A percentile compares a stretch with the other conserved stretches of the same genome.
These are phyloP conservation scores for Listronotus oregonensis DNA, from an alignment of 1,140 invertebrate genomes.

Conservation along the genomic window DNA sequence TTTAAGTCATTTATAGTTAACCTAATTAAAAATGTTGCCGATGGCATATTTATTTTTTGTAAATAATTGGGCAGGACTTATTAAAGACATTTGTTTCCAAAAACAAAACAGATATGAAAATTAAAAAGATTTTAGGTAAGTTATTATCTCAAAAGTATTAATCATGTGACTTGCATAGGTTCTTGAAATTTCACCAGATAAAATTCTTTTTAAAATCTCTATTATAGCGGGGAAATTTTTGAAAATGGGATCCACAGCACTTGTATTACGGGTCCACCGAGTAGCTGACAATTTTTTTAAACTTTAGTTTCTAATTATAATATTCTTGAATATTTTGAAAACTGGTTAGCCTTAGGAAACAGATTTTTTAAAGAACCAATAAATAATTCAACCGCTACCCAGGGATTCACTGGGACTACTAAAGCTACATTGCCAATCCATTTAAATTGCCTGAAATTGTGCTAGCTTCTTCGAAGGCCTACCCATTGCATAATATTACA, in stretches of 20 bases:
- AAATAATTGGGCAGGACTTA: too few relatives aligned
- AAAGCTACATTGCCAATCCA: background rate
- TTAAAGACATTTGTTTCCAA: constrained; percentile 2
- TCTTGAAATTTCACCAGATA: background rate
- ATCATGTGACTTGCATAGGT: background rate
- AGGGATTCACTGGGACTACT: background rate
- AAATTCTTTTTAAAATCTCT: background rate
- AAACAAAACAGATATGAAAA: constrained; percentile 5
- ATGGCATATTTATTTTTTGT: too few relatives aligned
- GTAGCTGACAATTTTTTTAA: constrained; percentile 3
- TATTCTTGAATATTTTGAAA: constrained; percentile 1
- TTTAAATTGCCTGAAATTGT: constrained; percentile 5
- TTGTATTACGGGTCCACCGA: background rate
- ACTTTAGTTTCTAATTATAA: background rate
- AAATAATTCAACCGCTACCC: constrained; percentile 2
- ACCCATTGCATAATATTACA: background rate
- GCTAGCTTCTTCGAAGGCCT: background rate
- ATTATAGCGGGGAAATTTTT: background rate
- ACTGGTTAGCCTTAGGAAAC: background rate
- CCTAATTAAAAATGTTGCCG: too few relatives aligned
- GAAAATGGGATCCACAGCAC: constrained; percentile 1
- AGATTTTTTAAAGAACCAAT: background rate
- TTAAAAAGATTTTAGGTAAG: background rate
- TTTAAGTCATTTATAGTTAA: too few relatives aligned
- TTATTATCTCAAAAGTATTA: background rate